phyloP scores from a whole-genome alignment of 2,888 invertebrate species.

The Mimas tiliae region DNA sequence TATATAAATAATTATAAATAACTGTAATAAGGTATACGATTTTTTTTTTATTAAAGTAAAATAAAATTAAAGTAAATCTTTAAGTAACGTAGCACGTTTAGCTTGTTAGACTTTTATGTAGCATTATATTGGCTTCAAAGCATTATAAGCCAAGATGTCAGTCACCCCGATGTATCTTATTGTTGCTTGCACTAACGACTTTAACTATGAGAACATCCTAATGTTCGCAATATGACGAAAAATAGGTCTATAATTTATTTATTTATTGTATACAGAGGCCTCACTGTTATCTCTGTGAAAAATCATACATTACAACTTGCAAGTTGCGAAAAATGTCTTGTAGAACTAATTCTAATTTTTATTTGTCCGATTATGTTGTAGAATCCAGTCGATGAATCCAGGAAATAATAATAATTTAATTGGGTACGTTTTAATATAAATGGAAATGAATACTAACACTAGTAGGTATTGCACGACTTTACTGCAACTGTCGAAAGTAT shows the following conservation, averaged over 20 bases:
- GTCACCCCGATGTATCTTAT: constrained; percentile 30
- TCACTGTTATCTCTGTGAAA: too few relatives aligned
- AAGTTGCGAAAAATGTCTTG: too few relatives aligned
- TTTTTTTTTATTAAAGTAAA: background rate
- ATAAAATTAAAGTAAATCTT: background rate
- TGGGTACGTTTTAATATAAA: too few relatives aligned
- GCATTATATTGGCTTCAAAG: constrained; percentile 12
- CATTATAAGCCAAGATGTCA: constrained; percentile 18
- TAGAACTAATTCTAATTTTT: too few relatives aligned
- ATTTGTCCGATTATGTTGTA: too few relatives aligned
- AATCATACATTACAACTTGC: too few relatives aligned
- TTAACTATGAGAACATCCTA: constrained; percentile 25
- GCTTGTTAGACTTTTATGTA: background rate
- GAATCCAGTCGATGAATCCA: too few relatives aligned
- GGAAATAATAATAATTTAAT: too few relatives aligned
- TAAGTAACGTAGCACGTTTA: constrained; percentile 10
- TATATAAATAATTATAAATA: too few relatives aligned
- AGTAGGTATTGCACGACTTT: background rate
- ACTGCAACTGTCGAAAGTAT: constrained; percentile 29
- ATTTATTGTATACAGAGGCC: background rate
- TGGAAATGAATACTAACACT: too few relatives aligned
- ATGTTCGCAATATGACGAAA: constrained; percentile 1
- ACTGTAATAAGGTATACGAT: too few relatives aligned
- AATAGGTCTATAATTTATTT: background rate
- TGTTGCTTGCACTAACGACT: constrained; percentile 30